These are phyloP conservation scores for Pemphredon lugubris DNA, from an alignment of 2,888 invertebrate species.

Conservation along the genomic window DNA sequence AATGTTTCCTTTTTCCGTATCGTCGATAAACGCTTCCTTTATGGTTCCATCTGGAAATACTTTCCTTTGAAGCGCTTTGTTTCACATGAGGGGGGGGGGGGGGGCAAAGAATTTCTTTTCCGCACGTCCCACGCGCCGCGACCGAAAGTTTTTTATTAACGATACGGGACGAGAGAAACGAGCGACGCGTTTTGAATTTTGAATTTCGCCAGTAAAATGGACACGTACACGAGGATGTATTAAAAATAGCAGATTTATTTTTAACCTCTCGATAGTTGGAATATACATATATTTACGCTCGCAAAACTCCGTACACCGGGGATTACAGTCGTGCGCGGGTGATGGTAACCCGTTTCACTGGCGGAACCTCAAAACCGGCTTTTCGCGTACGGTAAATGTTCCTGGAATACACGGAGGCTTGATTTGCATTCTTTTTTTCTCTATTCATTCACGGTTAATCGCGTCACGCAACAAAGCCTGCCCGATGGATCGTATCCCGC, in stretches of 20 bases:
- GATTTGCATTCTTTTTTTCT: constrained; percentile 18
- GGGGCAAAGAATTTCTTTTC: neutral
- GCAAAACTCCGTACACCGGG: constrained; percentile 23
- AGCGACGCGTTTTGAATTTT: no score
- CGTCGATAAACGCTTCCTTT: no score
- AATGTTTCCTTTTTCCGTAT: no score
- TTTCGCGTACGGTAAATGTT: constrained; percentile 5
- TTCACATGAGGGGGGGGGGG: neutral
- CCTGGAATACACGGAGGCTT: constrained; percentile 7
- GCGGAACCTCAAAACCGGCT: constrained; percentile 31
- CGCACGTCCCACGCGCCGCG: neutral
- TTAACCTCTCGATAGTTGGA: no score
- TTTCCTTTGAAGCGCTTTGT: neutral
- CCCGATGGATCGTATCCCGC: constrained; percentile 3
- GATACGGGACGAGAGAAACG: no score
- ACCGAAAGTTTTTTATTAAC: no score
- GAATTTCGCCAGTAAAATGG: no score
- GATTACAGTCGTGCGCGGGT: constrained; percentile 2
- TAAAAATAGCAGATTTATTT: neutral
- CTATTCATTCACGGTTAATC: constrained; percentile 11
- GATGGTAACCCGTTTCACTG: neutral
- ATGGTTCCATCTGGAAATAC: constrained; percentile 1
- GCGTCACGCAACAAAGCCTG: constrained; percentile 12
- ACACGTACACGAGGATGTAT: no score
- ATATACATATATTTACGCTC: constrained; percentile 15